Conservation (phyloP, 2,113 vertebrate species). For the Lampris megalopsis region DNA sequence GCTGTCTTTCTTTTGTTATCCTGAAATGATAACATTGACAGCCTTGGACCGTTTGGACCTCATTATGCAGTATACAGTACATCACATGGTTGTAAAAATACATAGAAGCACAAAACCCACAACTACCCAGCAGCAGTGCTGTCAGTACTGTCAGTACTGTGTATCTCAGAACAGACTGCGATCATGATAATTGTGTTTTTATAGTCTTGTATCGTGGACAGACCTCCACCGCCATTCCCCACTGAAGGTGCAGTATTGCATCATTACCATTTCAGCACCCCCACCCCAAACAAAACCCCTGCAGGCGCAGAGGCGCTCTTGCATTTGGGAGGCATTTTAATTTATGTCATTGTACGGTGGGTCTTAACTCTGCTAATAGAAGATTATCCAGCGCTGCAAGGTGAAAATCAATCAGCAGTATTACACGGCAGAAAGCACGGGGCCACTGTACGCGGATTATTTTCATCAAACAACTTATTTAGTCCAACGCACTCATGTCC, state of each 20-base stretch:
- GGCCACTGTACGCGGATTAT: background rate
- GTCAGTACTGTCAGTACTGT: too few relatives aligned
- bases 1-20: too few relatives aligned
- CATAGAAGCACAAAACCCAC: too few relatives aligned
- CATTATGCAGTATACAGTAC: too few relatives aligned
- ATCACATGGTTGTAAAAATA: too few relatives aligned
- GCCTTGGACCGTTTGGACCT: too few relatives aligned
- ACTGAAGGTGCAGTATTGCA: conserved; percentile 19
- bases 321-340: conserved; percentile 11
- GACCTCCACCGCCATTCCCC: too few relatives aligned
- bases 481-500: conserved; percentile 8
- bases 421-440: conserved; percentile 22
- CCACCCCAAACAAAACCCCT: conserved; percentile 2
- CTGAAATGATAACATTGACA: too few relatives aligned
- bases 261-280: conserved; percentile 1
- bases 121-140: too few relatives aligned
- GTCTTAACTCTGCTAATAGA: conserved; percentile 47
- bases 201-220: too few relatives aligned
- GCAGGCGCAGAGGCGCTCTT: conserved; percentile 8
- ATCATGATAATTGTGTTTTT: too few relatives aligned
- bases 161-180: too few relatives aligned
- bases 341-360: conserved; percentile 27
- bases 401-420: conserved; percentile 41
- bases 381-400: conserved; percentile 45
- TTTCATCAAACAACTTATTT: conserved; percentile 1